These are phyloP conservation scores for Panthera leo DNA, from an alignment of 2,113 vertebrate genomes.

Conservation along the genomic window DNA sequence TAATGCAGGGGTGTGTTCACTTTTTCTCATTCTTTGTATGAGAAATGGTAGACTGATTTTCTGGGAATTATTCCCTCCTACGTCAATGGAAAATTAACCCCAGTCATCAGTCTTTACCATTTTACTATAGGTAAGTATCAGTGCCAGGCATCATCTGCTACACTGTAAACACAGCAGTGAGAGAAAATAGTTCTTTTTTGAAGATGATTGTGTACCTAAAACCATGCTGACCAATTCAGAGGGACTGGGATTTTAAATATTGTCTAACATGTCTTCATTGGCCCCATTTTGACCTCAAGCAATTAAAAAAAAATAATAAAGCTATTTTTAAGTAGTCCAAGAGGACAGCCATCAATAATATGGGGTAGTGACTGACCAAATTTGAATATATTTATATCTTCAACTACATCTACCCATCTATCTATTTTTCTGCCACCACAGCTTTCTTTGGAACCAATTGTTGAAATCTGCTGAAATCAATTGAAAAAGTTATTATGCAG, in stretches of 20 bases:
- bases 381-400: conserved; percentile 6
- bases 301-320: not conserved
- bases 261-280: not conserved
- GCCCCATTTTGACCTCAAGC: not conserved
- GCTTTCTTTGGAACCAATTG: conserved; percentile 72
- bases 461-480: conserved; percentile 80
- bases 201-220: conserved; percentile 67
- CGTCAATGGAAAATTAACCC: not conserved
- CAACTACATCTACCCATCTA: not conserved
- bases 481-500: conserved; percentile 79
- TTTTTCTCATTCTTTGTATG: not conserved
- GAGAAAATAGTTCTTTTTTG: conserved; percentile 78
- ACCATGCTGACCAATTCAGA: conserved; percentile 66
- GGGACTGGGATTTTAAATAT: conserved; percentile 64
- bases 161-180: conserved; percentile 72
- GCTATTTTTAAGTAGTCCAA: conserved; percentile 52
- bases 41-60: not conserved
- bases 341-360: not conserved
- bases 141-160: conserved; percentile 74
- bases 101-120: not conserved
- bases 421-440: conserved; percentile 71
- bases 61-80: not conserved
- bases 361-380: conserved; percentile 1
- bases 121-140: conserved; percentile 79
- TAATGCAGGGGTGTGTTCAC: not conserved